phyloP scores from a whole-genome alignment of 2,797 vertebrate species.

The Yasuhikotakia modesta region DNA sequence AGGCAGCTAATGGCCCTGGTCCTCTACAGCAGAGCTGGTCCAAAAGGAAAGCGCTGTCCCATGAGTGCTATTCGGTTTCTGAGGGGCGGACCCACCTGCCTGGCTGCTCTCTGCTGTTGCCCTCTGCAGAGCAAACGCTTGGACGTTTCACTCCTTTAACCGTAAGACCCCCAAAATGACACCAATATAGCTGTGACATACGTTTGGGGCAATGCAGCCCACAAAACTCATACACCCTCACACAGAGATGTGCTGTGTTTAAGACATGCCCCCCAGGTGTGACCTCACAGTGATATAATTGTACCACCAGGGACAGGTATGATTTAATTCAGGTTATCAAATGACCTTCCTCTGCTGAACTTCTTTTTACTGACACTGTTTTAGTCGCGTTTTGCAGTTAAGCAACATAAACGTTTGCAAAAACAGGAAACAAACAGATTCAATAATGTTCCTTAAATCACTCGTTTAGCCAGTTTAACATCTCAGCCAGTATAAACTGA shows the following conservation, averaged over 20 bases:
- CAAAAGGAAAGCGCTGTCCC: conserved; percentile 78
- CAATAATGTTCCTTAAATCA: too few relatives aligned
- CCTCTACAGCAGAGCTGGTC: conserved; percentile 68
- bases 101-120: conserved; percentile 66
- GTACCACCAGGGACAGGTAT: conserved; percentile 40
- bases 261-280: conserved; percentile 48
- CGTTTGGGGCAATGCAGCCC: conserved; percentile 1
- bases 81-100: conserved; percentile 70
- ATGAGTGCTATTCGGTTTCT: conserved; percentile 84
- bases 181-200: conserved; percentile 1
- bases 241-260: conserved; percentile 21
- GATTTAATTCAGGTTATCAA: conserved; percentile 52
- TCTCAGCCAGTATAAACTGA: too few relatives aligned
- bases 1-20: conserved; percentile 70
- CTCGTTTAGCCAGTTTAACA: too few relatives aligned
- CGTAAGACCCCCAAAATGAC: conserved; percentile 28
- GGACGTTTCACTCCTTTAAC: conserved; percentile 52
- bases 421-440: not conserved
- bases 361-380: not conserved
- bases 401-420: not conserved
- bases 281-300: conserved; percentile 47
- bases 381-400: not conserved
- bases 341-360: conserved; percentile 21
- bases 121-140: conserved; percentile 61
- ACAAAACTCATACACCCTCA: not conserved